These are phyloP conservation scores for Pristionchus pacificus DNA, from an alignment of 1,140 invertebrate genomes.

Conservation along the genomic window DNA sequence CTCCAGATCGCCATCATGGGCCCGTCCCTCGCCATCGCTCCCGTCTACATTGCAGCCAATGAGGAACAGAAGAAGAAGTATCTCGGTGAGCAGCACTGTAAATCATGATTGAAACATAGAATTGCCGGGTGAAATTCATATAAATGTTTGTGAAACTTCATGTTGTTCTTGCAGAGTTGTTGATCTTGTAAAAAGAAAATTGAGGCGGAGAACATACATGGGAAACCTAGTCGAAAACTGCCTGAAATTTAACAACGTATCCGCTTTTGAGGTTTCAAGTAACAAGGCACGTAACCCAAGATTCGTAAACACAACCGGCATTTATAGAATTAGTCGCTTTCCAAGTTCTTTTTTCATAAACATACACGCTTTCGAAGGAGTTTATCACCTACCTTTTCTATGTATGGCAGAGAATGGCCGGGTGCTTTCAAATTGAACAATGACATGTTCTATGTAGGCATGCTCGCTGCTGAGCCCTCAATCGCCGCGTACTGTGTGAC, in stretches of 20 bases:
- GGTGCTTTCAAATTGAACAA: too few species aligned
- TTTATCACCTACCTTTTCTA: too few species aligned
- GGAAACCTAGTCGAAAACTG: slow-evolving; percentile 86
- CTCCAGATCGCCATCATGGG: slow-evolving; percentile 76
- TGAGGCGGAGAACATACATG: slow-evolving; percentile 72
- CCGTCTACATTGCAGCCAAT: slow-evolving; percentile 77
- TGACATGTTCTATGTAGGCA: slow-evolving; percentile 41
- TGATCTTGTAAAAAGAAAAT: slow-evolving; percentile 72
- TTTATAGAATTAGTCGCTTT: too few species aligned
- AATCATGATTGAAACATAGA: not conserved
- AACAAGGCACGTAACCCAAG: too few species aligned
- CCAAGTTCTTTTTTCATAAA: too few species aligned
- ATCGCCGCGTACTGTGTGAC: slow-evolving; percentile 90
- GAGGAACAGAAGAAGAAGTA: slow-evolving; percentile 88
- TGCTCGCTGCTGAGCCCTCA: slow-evolving; percentile 77
- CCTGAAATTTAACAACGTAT: slow-evolving; percentile 90
- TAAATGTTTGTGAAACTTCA: slow-evolving; percentile 74
- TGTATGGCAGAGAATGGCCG: too few species aligned
- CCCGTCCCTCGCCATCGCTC: slow-evolving; percentile 78
- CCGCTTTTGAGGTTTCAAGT: too few species aligned
- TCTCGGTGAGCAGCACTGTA: slow-evolving; percentile 63
- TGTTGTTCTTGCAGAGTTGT: slow-evolving; percentile 75
- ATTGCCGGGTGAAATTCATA: not conserved
- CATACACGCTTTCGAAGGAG: too few species aligned
- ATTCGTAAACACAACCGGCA: too few species aligned